A percentile compares a stretch with the other conserved stretches of the same genome.
phyloP scores from a whole-genome alignment of 2,113 vertebrate genomes.

The Psittacara wagleri region DNA sequence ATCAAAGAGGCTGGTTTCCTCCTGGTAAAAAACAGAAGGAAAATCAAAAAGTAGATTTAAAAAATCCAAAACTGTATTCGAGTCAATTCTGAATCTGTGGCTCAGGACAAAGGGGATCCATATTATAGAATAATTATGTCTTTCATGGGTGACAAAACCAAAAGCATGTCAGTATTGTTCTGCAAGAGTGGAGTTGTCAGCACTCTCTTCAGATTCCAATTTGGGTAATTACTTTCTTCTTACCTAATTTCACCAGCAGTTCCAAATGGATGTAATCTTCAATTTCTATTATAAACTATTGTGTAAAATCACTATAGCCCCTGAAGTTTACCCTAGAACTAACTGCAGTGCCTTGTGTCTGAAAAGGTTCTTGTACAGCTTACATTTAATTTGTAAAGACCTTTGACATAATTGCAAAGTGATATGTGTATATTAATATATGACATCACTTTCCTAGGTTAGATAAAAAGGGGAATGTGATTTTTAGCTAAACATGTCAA shows the following conservation, averaged over 20 bases:
- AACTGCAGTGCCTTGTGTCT: not conserved
- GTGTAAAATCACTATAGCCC: not conserved
- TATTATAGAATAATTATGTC: not conserved
- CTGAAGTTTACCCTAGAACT: not conserved
- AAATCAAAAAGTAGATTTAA: not conserved
- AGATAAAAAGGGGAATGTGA: not conserved
- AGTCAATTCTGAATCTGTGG: not conserved
- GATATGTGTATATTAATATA: not conserved
- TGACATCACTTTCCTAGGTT: not conserved
- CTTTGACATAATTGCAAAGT: not conserved
- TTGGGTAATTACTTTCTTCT: not conserved
- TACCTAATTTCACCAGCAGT: not conserved
- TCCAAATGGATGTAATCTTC: not conserved
- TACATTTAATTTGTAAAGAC: not conserved
- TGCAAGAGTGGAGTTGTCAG: not conserved
- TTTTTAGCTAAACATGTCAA: not conserved
- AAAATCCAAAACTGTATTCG: not conserved
- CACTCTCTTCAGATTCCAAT: not conserved
- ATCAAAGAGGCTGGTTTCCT: not conserved
- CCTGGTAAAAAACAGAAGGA: not conserved
- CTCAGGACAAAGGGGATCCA: not conserved
- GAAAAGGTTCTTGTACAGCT: not conserved
- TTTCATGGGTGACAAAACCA: not conserved
- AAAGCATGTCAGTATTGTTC: not conserved
- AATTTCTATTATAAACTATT: not conserved